phyloP scores from a whole-genome alignment of 2,797 vertebrate species.

The Pempheris klunzingeri region DNA sequence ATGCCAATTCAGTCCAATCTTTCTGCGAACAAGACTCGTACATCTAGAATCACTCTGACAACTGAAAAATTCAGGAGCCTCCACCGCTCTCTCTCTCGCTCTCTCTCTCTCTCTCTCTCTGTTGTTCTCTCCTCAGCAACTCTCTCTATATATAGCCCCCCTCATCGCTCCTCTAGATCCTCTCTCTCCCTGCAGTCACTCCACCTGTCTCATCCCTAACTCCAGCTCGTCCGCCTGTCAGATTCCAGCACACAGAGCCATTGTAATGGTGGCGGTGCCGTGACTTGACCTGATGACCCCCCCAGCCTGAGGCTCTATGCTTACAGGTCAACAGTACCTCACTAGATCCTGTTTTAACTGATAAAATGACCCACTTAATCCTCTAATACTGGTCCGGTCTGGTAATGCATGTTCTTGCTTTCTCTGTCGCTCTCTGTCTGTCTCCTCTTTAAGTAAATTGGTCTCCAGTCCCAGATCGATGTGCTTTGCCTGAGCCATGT shows the following conservation, averaged over 20 bases:
- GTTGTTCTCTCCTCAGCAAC: constrained; percentile 42
- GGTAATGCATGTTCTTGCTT: neutral
- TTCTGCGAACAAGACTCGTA: neutral
- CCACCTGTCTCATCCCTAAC: constrained; percentile 9
- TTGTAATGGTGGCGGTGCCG: constrained; percentile 35
- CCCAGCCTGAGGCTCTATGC: constrained; percentile 15
- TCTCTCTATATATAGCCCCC: constrained; percentile 52
- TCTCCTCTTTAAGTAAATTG: constrained; percentile 44
- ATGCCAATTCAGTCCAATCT: constrained; percentile 20
- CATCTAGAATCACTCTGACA: constrained; percentile 35
- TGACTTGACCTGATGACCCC: constrained; percentile 62
- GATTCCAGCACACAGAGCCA: constrained; percentile 53
- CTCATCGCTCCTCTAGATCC: constrained; percentile 14
- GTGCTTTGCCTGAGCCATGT: constrained; percentile 15
- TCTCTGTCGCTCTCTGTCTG: neutral
- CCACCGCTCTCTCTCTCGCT: neutral
- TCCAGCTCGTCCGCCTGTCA: constrained; percentile 36
- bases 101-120: neutral
- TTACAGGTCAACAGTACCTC: constrained; percentile 31
- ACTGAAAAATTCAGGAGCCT: constrained; percentile 50
- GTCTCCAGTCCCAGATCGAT: constrained; percentile 53
- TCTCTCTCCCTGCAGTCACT: constrained; percentile 20
- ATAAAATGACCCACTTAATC: constrained; percentile 36
- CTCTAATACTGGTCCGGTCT: neutral
- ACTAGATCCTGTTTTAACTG: constrained; percentile 46